Base-by-base conservation (phyloP, 2,888 invertebrate species). In the Pollenia griseotomentosa region DNA sequence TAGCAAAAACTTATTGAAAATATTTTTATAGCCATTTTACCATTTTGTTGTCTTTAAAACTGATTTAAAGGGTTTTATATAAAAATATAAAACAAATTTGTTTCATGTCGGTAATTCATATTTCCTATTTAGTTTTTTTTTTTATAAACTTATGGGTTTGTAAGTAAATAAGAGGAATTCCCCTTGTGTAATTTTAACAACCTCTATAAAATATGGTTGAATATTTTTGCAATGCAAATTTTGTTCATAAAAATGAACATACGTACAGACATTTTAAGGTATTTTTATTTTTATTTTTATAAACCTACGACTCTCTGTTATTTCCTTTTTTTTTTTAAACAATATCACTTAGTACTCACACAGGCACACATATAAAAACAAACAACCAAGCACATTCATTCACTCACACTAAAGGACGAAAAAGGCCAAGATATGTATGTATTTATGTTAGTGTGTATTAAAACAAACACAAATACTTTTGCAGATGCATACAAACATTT, bases 201-300 rank as follows among this genome's bases (percentile, higher is more conserved):
- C 61, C 59, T 74, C 53, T 79, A 59, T 84, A 74, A 84, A 68
- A 74, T 79, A 84, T 66, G 73, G 73, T 79, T 79, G 53, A 84
- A 79, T 66, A 78, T 66, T 73, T 84, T 84, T 84, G 73, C 79
- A 84, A 66, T 79, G 73, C 84, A 79, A 84, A 84, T 84, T 84
- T 79, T 61, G 9, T 73, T 42, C 74, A 61, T 19, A 46, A 14
- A 46, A 7, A 61, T 23, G 51, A 0, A 70, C 59, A 42, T 8
- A 33, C 7, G 23, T 44, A 19, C 63, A 59, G 44, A 70, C 79
- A 57, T 23, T 42, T 68, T 82, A 59, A 42, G 16, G 19, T 74
- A 51, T 63, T 53, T 46, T 80, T 80, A 33, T 63, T 80, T 71
- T 68, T 16, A 7, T 63, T 63, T 74, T 73, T 65, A 55, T 19